Evolutionary conservation across 2,888 invertebrate genomes (phyloP).

Genomic region (Apamea epomidion): DNA sequence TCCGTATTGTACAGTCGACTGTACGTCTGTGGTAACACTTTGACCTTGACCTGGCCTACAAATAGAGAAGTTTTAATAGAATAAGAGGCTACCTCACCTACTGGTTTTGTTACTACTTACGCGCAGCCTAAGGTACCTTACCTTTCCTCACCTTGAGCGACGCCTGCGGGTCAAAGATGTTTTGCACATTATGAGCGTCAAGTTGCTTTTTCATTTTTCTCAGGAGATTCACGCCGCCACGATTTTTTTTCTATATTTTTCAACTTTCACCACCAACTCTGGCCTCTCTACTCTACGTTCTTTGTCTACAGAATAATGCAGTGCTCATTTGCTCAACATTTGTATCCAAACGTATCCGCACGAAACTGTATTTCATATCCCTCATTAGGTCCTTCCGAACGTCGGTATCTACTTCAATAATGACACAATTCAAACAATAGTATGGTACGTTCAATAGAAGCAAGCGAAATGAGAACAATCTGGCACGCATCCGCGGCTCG

Average conservation of each 20-base stretch:
- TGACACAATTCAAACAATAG: conserved; percentile 61
- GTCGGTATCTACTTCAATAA: conserved; percentile 53
- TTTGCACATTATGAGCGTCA: background rate
- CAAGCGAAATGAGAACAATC: conserved; percentile 65
- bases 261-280: background rate
- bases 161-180: background rate
- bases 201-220: conserved; percentile 6
- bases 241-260: background rate
- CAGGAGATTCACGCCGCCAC: background rate
- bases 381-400: conserved; percentile 49
- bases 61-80: background rate
- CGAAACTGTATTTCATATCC: conserved; percentile 57
- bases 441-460: conserved; percentile 49
- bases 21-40: background rate
- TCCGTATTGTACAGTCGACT: background rate
- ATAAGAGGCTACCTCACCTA: background rate
- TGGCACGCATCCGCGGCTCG: conserved; percentile 60
- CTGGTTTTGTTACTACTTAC: background rate
- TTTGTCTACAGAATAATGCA: conserved; percentile 29
- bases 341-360: conserved; percentile 22
- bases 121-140: background rate
- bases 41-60: background rate
- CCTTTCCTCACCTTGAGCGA: background rate
- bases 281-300: background rate
- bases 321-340: background rate